Evolutionary conservation across 2,888 invertebrate genomes (phyloP).

Genomic region (Eubasilissa splendida): DNA sequence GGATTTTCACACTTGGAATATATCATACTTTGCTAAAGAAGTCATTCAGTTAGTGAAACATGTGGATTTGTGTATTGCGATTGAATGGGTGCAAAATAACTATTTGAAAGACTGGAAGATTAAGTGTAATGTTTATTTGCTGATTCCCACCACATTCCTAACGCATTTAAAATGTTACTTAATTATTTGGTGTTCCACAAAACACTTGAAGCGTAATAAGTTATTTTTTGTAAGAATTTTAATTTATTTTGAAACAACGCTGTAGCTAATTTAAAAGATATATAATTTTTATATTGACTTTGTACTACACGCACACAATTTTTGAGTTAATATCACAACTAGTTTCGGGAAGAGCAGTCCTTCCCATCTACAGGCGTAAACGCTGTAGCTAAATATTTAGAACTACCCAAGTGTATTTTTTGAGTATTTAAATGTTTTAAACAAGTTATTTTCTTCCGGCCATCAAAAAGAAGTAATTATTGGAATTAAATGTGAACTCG

Average conservation of each 20-base stretch:
- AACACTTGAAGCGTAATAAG: not conserved
- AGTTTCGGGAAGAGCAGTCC: too few species aligned
- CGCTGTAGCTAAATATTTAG: not conserved
- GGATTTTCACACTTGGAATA: slow-evolving; percentile 7
- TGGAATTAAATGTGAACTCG: not conserved
- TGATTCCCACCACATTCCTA: slow-evolving; percentile 36
- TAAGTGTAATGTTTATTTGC: slow-evolving; percentile 31
- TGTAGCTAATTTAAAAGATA: not conserved
- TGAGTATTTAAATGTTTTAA: not conserved
- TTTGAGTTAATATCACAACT: too few species aligned
- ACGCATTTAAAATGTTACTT: slow-evolving; percentile 19
- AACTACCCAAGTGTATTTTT: too few species aligned
- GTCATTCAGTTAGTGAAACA: slow-evolving; percentile 20
- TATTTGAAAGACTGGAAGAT: slow-evolving; percentile 20
- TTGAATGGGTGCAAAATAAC: not conserved
- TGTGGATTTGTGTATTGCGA: slow-evolving; percentile 15
- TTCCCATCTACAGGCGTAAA: not conserved
- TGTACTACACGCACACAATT: too few species aligned
- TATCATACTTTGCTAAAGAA: slow-evolving; percentile 16
- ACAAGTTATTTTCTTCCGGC: too few species aligned
- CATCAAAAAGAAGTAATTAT: slow-evolving; percentile 2
- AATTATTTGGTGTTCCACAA: not conserved
- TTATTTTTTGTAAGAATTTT: slow-evolving; percentile 12
- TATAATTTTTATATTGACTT: not conserved
- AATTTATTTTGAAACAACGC: not conserved